Evolutionary conservation across 2,797 vertebrate genomes (phyloP), one percentile per base, ranked within the genome.

Genomic region (Atherinosoma microstoma): DNA sequence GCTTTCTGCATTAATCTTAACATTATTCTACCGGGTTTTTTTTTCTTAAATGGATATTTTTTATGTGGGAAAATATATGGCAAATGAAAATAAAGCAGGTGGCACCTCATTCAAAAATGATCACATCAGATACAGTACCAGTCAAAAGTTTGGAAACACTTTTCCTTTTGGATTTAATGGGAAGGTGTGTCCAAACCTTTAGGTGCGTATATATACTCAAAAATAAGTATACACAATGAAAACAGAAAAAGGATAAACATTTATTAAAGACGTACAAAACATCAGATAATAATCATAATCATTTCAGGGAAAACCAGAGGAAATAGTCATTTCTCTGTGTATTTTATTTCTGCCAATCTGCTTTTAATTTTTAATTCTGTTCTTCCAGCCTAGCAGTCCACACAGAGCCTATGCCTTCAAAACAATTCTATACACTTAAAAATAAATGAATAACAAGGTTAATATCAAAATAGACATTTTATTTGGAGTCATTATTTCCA

Each of bases 381-480:
- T 54, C 12, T 29, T 13, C n/a, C 12, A 27, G 13, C 10, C 4
- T 3, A 51, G 36, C 6, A 35, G n/a, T 36, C 20, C 10, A 59
- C 20, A 22, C 58, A 34, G 34, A 35, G 34, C 20, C 22, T 15
- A 7, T 27, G 1, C 1, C 11, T 30, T 1, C 16, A 45, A 36
- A 0, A 61, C 7, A 32, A 4, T 60, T 51, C 34, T 62, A 9
- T 12, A 79, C 7, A 42, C 8, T 36, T 16, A 78, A 42, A 80
- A 67, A 70, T 27, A 56, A 58, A 53, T 16, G 6, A 20, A 40
- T 53, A 49, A 1, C 27, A 20, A 24, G 29, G 49, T 78, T 79
- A 27, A 89, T 92, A 93, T 85, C 84, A 94, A 94, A 93, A 93
- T 84, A 91, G 47, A 78, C 76, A 78, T 22, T 91, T 92, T 90